Conservation (phyloP, 2,797 vertebrate species). For the Scolopax bukidnonensis region DNA sequence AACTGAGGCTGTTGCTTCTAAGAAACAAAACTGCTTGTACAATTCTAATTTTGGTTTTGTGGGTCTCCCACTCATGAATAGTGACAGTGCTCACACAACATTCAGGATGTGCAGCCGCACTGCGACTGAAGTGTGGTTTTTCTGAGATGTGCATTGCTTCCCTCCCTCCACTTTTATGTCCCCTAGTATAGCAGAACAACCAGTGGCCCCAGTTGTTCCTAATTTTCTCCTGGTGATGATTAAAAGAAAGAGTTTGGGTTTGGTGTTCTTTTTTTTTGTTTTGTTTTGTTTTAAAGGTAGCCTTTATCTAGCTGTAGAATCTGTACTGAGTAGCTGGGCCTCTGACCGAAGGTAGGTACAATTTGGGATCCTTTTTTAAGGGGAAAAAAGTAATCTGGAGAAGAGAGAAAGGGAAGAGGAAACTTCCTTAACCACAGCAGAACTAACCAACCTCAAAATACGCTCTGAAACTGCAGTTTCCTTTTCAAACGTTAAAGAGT, state of each 20-base stretch:
- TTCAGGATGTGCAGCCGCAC: not conserved
- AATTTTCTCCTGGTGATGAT: not conserved
- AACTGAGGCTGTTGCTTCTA: not conserved
- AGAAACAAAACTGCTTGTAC: not conserved
- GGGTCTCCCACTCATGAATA: not conserved
- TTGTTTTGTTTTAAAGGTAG: not conserved
- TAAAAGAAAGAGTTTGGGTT: not conserved
- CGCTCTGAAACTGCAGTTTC: not conserved
- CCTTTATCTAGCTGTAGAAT: not conserved
- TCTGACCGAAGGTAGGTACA: not conserved
- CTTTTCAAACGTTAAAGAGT: not conserved
- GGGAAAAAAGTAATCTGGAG: not conserved
- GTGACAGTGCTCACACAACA: rapidly evolving
- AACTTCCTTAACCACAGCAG: not conserved
- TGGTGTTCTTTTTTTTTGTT: not conserved
- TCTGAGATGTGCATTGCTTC: not conserved
- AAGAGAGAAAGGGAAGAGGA: not conserved
- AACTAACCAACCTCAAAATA: not conserved
- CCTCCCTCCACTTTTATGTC: not conserved
- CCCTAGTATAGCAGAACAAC: not conserved
- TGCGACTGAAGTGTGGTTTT: not conserved
- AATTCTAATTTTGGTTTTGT: not conserved
- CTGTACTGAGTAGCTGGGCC: rapidly evolving
- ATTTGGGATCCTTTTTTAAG: not conserved
- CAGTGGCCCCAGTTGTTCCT: not conserved